Conservation (phyloP, 2,888 invertebrate species). For the Linyphia triangularis region DNA sequence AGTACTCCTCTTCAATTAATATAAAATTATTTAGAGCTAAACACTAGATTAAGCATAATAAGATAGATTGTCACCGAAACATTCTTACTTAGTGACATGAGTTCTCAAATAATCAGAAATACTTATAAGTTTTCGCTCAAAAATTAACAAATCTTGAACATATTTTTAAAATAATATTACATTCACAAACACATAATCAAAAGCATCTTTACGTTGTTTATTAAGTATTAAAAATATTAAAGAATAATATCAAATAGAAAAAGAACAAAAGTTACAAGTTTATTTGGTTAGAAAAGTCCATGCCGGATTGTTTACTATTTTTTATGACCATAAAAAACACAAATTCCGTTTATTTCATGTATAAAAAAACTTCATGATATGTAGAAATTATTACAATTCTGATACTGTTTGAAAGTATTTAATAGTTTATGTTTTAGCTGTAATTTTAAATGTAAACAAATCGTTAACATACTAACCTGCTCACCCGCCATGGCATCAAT, state of each 20-base stretch:
- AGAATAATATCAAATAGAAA: neutral
- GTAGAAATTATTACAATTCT: neutral
- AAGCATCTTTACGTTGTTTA: too few relatives aligned
- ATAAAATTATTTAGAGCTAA: too few relatives aligned
- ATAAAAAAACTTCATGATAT: too few relatives aligned
- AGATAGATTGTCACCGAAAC: too few relatives aligned
- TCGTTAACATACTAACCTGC: conserved; percentile 25
- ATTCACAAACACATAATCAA: too few relatives aligned
- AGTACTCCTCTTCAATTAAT: too few relatives aligned
- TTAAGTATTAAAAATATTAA: neutral
- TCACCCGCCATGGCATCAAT: conserved; percentile 61
- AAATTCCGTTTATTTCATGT: neutral
- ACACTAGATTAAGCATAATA: too few relatives aligned
- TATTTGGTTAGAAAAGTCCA: conserved; percentile 47
- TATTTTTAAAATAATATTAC: too few relatives aligned
- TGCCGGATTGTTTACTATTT: conserved; percentile 71
- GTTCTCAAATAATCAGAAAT: too few relatives aligned
- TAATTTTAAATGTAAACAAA: neutral
- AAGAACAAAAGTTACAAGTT: neutral
- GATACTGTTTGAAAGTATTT: neutral
- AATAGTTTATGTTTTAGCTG: neutral
- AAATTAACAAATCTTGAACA: too few relatives aligned
- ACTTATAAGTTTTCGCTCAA: too few relatives aligned
- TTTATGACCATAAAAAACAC: neutral
- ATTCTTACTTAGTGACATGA: too few relatives aligned